Evolutionary conservation across 1,140 invertebrate genomes (phyloP), one percentile per base, ranked within the genome.

Genomic region (Brachionus koreanus): DNA sequence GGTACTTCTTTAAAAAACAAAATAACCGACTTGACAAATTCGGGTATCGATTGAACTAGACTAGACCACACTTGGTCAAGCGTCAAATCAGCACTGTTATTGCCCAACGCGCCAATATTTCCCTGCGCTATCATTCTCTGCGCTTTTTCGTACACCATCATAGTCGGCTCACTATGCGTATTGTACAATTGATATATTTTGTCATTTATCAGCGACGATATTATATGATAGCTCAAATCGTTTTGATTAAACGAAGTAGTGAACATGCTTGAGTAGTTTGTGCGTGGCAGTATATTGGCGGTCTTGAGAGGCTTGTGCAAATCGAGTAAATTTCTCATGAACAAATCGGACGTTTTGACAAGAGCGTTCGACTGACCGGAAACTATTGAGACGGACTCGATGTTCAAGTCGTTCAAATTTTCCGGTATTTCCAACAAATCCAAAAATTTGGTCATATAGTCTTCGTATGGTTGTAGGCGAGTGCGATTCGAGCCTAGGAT

Each of bases 121-220:
- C 43, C 39, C 63, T 39, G 29, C 0, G 37, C 42, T 39, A 82
- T 82, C 23, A 82, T 12, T 7, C 10, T 65, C 16, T 79, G 52
- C 19, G 76, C 76, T 29, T 65, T 57, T 49, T 79, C 76, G 49
- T 61, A 39, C n/a, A 37, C 37, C 49, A 42, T 61, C 16, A 19
- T 5, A 12, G 76, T 79, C 3, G 46, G 46, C 39, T 79, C 76
- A 16, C 61, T 61, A 16, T 61, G 76, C 9, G 49, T 79, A 29
- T 61, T 79, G 39, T 61, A 79, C 76, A 65, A 57, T 61, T 79
- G 49, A 49, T 79, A 79, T 2, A 79, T 79, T 61, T 79, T 79
- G 35, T 79, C 76, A 13, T 79, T 79, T 25, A 79, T 57, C 33
- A 79, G 39, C n/a, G 35, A 42, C 10, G 76, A 79, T 39, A 79